phyloP scores from a whole-genome alignment of 2,888 invertebrate species.

The Agonopterix arenella region DNA sequence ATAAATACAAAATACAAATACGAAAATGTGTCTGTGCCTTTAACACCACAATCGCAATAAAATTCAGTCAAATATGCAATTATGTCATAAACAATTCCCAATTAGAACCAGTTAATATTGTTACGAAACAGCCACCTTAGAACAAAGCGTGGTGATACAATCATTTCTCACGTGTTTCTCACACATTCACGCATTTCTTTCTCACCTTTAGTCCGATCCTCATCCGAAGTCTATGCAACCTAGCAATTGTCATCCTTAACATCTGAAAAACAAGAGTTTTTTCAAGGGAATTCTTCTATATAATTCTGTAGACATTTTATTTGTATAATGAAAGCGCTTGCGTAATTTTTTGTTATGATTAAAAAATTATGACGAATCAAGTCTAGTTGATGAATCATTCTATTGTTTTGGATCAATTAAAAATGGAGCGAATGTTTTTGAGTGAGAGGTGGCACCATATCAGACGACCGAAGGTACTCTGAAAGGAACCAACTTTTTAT shows the following conservation, averaged over 20 bases:
- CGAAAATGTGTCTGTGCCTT: not conserved
- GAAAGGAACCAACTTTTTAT: no score
- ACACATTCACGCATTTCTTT: constrained; percentile 1
- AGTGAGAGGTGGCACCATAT: no score
- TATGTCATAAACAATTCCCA: not conserved
- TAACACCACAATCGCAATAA: not conserved
- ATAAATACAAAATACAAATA: no score
- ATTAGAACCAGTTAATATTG: not conserved
- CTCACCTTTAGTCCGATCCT: not conserved
- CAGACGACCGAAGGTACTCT: no score
- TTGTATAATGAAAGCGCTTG: constrained; percentile 12
- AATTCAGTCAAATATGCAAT: not conserved
- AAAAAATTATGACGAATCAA: no score
- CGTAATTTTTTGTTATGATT: constrained; percentile 8
- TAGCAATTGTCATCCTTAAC: no score
- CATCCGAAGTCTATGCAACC: no score
- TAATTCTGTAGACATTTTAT: not conserved
- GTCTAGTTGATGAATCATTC: no score
- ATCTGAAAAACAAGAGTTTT: no score
- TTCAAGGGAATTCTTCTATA: no score
- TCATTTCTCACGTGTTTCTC: constrained; percentile 5
- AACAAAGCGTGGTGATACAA: constrained; percentile 8
- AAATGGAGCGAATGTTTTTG: no score
- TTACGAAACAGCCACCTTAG: constrained; percentile 1
- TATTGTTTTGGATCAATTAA: no score